Evolutionary conservation across 2,113 vertebrate genomes (phyloP).

Genomic region (Scolopax mira): DNA sequence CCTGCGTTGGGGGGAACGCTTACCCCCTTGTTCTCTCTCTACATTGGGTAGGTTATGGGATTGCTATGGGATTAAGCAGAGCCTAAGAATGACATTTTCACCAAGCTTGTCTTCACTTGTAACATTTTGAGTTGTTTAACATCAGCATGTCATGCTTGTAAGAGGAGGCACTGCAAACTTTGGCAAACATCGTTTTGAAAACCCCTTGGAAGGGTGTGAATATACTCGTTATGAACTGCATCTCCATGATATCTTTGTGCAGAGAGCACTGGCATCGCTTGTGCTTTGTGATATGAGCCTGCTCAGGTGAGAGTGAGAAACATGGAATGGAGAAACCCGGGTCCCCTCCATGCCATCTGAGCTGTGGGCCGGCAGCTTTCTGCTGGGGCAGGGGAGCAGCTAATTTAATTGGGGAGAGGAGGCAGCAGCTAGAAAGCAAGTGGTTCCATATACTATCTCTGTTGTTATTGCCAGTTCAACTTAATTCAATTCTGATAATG

Average conservation of each 20-base stretch:
- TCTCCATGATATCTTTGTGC: background rate
- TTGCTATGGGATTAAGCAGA: background rate
- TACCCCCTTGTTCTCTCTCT: background rate
- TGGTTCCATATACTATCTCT: background rate
- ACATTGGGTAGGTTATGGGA: background rate
- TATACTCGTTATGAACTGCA: background rate
- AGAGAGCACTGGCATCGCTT: background rate
- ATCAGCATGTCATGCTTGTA: background rate
- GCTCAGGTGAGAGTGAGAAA: background rate
- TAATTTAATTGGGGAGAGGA: background rate
- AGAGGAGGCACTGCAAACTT: background rate
- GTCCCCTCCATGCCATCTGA: background rate
- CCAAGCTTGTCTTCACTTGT: background rate
- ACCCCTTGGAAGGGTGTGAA: background rate
- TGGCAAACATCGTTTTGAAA: background rate
- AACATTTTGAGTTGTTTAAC: background rate
- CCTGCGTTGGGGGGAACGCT: background rate
- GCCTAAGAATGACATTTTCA: background rate
- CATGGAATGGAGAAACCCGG: background rate
- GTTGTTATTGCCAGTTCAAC: constrained; percentile 24
- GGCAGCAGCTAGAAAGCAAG: constrained; percentile 1
- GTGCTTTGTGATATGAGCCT: background rate
- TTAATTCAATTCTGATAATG: constrained; percentile 45
- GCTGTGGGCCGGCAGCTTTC: background rate
- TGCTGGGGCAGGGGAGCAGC: background rate